phyloP scores from a whole-genome alignment of 2,888 invertebrate genomes.

The Tachina grossa region DNA sequence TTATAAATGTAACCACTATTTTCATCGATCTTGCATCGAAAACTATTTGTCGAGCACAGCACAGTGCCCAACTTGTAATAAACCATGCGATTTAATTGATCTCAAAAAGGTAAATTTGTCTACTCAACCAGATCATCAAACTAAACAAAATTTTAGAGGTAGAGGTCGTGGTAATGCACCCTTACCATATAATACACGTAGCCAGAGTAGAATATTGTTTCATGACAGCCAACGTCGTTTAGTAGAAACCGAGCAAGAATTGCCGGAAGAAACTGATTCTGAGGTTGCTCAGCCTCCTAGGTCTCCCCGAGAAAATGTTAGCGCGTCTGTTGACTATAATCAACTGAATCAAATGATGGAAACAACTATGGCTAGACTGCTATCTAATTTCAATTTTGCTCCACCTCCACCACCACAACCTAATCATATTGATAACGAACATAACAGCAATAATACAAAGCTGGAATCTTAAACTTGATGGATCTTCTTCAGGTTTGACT shows the following conservation, averaged over 20 bases:
- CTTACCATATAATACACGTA: not conserved
- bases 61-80: conserved; percentile 13
- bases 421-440: not conserved
- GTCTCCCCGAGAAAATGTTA: not conserved
- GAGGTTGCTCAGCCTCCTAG: not conserved
- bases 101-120: not conserved
- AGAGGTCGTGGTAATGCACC: not conserved
- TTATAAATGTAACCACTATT: conserved; percentile 1
- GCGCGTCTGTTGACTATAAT: not conserved
- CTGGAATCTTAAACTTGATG: not conserved
- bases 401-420: not conserved
- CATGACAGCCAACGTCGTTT: conserved; percentile 5
- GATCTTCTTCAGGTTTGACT: not conserved
- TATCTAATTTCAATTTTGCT: not conserved
- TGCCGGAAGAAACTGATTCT: not conserved
- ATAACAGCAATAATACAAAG: not conserved
- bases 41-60: conserved; percentile 6
- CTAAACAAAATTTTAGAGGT: not conserved
- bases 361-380: conserved; percentile 10
- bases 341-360: conserved; percentile 2
- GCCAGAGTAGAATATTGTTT: too few species aligned
- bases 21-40: conserved; percentile 26
- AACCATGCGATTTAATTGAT: not conserved
- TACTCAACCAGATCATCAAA: not conserved
- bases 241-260: not conserved